Evolutionary conservation across 2,113 vertebrate genomes (phyloP).

Genomic region (Emydocephalus ijimae): DNA sequence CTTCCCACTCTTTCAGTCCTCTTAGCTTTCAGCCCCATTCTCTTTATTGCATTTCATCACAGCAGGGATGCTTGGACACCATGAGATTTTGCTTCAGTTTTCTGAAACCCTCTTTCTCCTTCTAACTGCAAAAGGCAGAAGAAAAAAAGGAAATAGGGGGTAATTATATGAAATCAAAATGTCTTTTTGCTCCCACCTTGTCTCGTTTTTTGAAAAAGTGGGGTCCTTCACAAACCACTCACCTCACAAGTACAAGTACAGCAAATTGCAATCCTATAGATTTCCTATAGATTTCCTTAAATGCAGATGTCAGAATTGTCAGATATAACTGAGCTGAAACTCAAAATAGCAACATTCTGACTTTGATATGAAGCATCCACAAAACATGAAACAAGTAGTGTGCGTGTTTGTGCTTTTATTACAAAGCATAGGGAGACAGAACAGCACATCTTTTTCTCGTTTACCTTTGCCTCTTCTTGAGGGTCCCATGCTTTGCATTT

Average conservation of each 20-base stretch:
- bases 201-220: neutral
- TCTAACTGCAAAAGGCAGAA: neutral
- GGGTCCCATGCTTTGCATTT: neutral
- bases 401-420: neutral
- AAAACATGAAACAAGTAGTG: neutral
- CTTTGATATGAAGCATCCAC: neutral
- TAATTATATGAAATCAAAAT: neutral
- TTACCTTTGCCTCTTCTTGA: neutral
- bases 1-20: neutral
- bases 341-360: neutral
- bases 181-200: neutral
- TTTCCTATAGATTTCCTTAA: neutral
- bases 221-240: neutral
- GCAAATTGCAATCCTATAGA: neutral
- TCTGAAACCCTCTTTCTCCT: neutral
- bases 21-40: neutral
- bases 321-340: neutral
- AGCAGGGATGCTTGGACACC: neutral
- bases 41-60: neutral
- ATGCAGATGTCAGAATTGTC: neutral
- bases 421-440: neutral
- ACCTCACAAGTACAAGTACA: neutral
- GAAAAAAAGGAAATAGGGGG: neutral
- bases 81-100: neutral
- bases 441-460: neutral